Conservation (phyloP, 2,888 invertebrate genomes). For the Hirtodrosophila cameraria region DNA sequence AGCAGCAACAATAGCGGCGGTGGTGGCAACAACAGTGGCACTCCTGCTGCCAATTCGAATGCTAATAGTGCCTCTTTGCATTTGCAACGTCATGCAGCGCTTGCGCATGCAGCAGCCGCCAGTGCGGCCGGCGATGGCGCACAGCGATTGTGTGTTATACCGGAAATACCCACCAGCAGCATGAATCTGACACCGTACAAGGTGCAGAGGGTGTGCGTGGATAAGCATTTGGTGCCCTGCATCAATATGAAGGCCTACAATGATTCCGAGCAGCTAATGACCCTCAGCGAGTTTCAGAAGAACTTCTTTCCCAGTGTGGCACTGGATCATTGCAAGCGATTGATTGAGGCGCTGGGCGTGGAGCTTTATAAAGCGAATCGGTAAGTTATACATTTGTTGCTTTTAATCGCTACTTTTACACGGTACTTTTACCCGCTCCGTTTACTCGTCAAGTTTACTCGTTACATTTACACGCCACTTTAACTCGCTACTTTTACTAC, state of each 20-base stretch:
- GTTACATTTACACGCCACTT: background rate
- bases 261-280: constrained; percentile 92
- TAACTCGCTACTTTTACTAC: too few relatives aligned
- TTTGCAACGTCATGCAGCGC: constrained; percentile 84
- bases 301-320: constrained; percentile 92
- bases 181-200: constrained; percentile 91
- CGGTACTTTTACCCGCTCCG: background rate
- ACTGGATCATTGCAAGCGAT: constrained; percentile 90
- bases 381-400: constrained; percentile 85
- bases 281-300: constrained; percentile 91
- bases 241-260: constrained; percentile 94
- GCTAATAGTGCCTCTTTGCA: constrained; percentile 83
- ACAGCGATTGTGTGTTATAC: constrained; percentile 87
- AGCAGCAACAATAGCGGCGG: constrained; percentile 11
- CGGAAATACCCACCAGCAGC: constrained; percentile 88
- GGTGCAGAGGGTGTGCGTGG: constrained; percentile 92
- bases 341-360: constrained; percentile 91
- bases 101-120: constrained; percentile 73
- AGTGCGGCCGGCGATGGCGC: constrained; percentile 66
- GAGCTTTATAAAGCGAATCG: constrained; percentile 93
- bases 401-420: too few relatives aligned
- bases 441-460: background rate
- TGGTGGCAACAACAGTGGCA: constrained; percentile 24
- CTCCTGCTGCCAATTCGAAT: constrained; percentile 17
- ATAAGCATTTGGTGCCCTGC: constrained; percentile 92